phyloP scores from a whole-genome alignment of 2,797 vertebrate genomes.

The Crenuchus spilurus region DNA sequence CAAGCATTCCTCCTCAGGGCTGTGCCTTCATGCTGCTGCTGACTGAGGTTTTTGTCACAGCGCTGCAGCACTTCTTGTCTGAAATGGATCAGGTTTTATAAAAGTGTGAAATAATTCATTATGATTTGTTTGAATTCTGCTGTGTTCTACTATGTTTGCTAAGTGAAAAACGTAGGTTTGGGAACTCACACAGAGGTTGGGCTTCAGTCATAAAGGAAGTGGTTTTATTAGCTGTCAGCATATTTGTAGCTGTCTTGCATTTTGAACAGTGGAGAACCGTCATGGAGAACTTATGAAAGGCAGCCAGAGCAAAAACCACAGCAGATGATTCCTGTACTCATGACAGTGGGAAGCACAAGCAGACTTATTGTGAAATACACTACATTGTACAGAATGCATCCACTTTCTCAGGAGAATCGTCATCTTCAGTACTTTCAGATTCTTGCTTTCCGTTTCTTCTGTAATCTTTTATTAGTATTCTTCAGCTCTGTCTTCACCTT shows the following conservation, averaged over 20 bases:
- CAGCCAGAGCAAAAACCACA: neutral
- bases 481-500: no score
- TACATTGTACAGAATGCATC: neutral
- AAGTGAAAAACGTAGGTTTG: neutral
- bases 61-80: neutral
- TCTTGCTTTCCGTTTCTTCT: no score
- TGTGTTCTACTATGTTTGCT: neutral
- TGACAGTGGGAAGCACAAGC: neutral
- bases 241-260: neutral
- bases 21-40: conserved; percentile 47
- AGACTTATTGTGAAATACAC: conserved; percentile 28
- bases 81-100: neutral
- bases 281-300: neutral
- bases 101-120: conserved; percentile 6
- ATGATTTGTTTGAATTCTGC: neutral
- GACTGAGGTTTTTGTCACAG: conserved; percentile 21
- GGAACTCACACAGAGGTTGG: neutral
- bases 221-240: neutral
- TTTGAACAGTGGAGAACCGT: neutral
- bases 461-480: no score
- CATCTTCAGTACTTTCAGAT: no score
- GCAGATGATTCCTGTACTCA: neutral
- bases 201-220: neutral
- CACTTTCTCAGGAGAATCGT: no score
- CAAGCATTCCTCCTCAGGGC: conserved; percentile 55